Evolutionary conservation across 2,113 vertebrate species (phyloP).

Genomic region (Abramis brama): DNA sequence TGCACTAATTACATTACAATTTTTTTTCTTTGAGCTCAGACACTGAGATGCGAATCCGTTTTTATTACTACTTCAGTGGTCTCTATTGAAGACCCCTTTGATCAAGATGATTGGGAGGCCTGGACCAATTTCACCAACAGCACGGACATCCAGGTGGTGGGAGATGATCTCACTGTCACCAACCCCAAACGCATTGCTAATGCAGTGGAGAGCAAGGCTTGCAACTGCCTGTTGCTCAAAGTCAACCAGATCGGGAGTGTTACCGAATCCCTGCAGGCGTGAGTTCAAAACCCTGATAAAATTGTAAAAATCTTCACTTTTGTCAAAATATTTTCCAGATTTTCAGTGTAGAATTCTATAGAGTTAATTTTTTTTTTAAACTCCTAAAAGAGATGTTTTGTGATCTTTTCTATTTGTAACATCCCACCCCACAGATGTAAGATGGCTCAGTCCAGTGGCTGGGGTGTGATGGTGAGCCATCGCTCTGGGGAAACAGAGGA

Average conservation of each 20-base stretch:
- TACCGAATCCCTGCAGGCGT: slow-evolving; percentile 93
- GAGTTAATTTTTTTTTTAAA: background rate
- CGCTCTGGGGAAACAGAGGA: slow-evolving; percentile 96
- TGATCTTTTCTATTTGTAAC: background rate
- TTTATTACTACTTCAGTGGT: slow-evolving; percentile 78
- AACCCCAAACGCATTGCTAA: slow-evolving; percentile 92
- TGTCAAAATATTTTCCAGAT: background rate
- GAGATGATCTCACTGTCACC: slow-evolving; percentile 94
- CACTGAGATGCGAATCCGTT: background rate
- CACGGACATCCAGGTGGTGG: slow-evolving; percentile 89
- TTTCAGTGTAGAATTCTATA: background rate
- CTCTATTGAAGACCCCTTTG: slow-evolving; percentile 96
- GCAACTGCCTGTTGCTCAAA: slow-evolving; percentile 97
- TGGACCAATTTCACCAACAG: slow-evolving; percentile 89
- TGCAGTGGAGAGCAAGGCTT: slow-evolving; percentile 87
- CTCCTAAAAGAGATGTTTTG: background rate
- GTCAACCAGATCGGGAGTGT: slow-evolving; percentile 98
- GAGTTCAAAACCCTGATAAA: slow-evolving; percentile 64
- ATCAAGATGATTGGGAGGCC: slow-evolving; percentile 95
- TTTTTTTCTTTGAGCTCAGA: background rate
- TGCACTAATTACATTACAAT: slow-evolving; percentile 2
- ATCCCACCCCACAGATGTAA: slow-evolving; percentile 80
- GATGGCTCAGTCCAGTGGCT: slow-evolving; percentile 90
- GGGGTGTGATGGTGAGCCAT: slow-evolving; percentile 98
- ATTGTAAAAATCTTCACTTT: background rate